These are phyloP conservation scores for Anthopleura xanthogrammica DNA, from an alignment of 92 coral and sea anemone species.

Conservation along the genomic window DNA sequence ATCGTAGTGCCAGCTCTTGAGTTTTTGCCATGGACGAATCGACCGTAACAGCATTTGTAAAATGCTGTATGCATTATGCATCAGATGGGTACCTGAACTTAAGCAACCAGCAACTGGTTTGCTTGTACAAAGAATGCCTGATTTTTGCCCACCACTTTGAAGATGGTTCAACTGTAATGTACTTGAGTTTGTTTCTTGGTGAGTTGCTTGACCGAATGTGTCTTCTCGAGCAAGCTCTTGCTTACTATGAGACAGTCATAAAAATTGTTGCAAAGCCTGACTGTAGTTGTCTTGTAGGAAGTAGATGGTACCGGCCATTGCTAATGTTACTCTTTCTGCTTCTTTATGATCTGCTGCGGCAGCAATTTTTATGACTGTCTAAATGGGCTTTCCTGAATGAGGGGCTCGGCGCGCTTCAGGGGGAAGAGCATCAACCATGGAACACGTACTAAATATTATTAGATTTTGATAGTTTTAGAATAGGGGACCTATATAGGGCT, in stretches of 20 bases:
- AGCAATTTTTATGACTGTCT: no score
- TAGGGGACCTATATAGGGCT: no score
- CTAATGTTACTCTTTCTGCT: no score
- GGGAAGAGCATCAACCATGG: no score
- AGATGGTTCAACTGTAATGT: background rate
- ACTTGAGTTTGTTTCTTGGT: background rate
- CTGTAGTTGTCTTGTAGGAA: no score
- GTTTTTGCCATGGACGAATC: background rate
- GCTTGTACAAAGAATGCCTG: background rate
- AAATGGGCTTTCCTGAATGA: no score
- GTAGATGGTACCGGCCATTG: no score
- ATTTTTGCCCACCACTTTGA: background rate
- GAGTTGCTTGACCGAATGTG: background rate
- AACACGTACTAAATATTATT: no score
- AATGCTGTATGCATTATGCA: background rate
- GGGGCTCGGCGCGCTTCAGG: no score
- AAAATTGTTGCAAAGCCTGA: background rate
- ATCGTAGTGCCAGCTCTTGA: background rate
- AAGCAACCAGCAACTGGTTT: background rate
- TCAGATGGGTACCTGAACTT: background rate
- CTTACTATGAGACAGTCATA: background rate
- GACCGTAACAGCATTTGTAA: background rate
- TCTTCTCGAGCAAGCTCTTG: background rate
- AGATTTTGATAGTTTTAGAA: no score
- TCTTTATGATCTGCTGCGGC: no score